phyloP scores from a whole-genome alignment of 2,797 vertebrate genomes.

The Gallirallus australis region DNA sequence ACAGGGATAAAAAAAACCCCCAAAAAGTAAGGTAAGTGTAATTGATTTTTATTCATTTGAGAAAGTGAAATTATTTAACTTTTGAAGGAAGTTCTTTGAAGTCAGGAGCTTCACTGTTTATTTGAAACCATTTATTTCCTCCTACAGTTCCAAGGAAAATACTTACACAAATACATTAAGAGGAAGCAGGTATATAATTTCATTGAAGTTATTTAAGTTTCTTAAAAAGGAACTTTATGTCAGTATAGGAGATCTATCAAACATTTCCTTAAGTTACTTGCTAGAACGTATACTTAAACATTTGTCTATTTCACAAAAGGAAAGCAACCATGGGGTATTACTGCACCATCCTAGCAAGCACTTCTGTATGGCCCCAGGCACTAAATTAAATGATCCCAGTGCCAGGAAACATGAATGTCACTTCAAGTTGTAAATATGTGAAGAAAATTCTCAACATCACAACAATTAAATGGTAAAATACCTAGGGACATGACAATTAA shows the following conservation, averaged over 20 bases:
- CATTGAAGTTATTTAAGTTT: constrained; percentile 7
- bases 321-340: neutral
- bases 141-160: constrained; percentile 56
- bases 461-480: neutral
- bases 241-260: neutral
- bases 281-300: neutral
- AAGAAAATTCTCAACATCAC: neutral
- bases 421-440: neutral
- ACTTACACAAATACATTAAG: neutral
- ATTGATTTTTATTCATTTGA: neutral
- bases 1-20: neutral
- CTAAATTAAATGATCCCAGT: neutral
- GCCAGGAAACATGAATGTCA: neutral
- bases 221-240: constrained; percentile 7
- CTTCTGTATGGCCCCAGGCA: neutral
- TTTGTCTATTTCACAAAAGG: neutral
- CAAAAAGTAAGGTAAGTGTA: neutral
- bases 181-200: constrained; percentile 44
- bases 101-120: constrained; percentile 16
- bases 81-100: constrained; percentile 49
- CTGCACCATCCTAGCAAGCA: neutral
- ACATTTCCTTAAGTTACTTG: neutral
- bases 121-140: constrained; percentile 58
- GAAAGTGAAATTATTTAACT: constrained; percentile 43
- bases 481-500: neutral